Conservation (phyloP, 2,797 vertebrate species). For the Rhynchonycteris naso region DNA sequence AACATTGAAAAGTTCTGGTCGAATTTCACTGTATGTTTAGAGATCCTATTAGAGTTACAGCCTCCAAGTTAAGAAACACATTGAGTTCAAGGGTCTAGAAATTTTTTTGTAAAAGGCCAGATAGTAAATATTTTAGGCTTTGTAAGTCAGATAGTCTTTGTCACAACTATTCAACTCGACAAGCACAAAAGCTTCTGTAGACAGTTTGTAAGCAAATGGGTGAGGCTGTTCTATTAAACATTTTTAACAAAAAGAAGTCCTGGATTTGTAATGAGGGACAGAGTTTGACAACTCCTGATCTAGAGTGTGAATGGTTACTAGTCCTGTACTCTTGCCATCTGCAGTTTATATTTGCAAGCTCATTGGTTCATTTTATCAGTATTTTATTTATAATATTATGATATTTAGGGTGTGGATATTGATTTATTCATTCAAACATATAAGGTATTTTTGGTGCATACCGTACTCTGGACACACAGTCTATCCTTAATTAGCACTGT, state of each 20-base stretch:
- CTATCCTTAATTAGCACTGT: neutral
- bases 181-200: neutral
- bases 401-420: neutral
- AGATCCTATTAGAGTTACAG: neutral
- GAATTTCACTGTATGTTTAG: neutral
- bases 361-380: neutral
- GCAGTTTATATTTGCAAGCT: neutral
- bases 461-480: neutral
- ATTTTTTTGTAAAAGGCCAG: neutral
- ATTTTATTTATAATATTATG: neutral
- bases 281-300: neutral
- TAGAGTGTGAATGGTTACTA: neutral
- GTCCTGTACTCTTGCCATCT: neutral
- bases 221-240: neutral
- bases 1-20: neutral
- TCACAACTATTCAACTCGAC: neutral
- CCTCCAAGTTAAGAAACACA: neutral
- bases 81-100: neutral
- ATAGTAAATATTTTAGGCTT: neutral
- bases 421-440: slow-evolving; percentile 12
- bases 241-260: neutral
- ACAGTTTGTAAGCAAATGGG: neutral
- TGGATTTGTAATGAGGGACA: neutral
- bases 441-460: neutral
- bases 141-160: neutral